These are phyloP conservation scores for Alethe diademata DNA, from an alignment of 2,113 vertebrate genomes.

Conservation along the genomic window DNA sequence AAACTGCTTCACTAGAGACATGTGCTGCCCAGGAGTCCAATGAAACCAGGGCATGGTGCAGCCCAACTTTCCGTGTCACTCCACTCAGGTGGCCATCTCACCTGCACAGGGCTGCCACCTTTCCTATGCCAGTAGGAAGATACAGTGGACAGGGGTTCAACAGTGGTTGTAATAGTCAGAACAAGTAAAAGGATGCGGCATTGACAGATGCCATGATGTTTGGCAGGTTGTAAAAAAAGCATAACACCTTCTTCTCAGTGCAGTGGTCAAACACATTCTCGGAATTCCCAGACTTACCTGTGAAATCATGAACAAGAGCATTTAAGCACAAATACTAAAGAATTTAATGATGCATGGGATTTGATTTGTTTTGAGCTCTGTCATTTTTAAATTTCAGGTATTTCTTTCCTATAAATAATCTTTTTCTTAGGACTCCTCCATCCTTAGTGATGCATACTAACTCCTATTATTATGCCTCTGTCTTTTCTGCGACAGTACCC, in stretches of 20 bases:
- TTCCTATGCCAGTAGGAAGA: neutral
- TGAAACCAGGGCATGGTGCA: neutral
- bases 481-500: neutral
- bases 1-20: neutral
- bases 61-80: neutral
- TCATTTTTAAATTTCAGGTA: neutral
- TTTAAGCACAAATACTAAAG: neutral
- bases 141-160: neutral
- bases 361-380: neutral
- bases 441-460: neutral
- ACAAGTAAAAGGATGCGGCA: neutral
- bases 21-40: no score
- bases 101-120: accelerated
- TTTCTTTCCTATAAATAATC: neutral
- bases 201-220: neutral
- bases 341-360: neutral
- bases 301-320: neutral
- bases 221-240: neutral
- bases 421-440: neutral
- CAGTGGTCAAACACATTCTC: neutral
- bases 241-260: neutral
- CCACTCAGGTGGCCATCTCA: neutral
- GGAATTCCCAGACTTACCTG: neutral
- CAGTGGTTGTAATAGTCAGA: neutral
- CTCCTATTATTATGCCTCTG: neutral